These are phyloP conservation scores for Platyscapa corneri DNA, from an alignment of 1,140 invertebrate genomes.

Conservation along the genomic window DNA sequence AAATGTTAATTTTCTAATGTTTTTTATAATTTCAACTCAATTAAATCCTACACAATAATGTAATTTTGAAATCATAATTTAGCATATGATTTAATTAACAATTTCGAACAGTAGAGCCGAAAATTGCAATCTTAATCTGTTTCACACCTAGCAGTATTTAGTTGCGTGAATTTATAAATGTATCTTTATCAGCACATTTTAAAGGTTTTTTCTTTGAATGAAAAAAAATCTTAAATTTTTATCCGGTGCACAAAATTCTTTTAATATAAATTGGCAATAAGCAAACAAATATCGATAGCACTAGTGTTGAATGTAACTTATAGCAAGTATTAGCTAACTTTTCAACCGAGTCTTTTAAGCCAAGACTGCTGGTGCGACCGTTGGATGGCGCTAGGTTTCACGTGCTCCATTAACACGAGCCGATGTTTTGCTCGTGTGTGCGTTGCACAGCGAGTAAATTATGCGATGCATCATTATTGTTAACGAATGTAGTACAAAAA, in stretches of 20 bases:
- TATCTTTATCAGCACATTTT: neutral
- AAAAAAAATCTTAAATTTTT: neutral
- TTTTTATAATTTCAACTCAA: neutral
- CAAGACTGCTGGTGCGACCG: neutral
- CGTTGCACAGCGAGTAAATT: neutral
- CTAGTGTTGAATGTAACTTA: neutral
- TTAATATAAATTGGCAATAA: neutral
- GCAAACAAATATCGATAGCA: neutral
- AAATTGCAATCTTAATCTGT: neutral
- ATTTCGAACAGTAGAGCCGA: neutral
- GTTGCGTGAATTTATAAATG: neutral
- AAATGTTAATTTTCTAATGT: neutral
- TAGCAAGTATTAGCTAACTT: neutral
- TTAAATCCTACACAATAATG: neutral
- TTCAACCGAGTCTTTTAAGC: neutral
- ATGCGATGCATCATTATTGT: neutral
- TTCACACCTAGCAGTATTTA: neutral
- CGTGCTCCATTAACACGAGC: neutral
- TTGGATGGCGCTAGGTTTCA: neutral
- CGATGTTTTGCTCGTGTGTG: neutral
- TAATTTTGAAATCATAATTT: neutral
- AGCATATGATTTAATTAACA: too few relatives aligned
- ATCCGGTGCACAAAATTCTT: neutral
- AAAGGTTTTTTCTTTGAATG: neutral
- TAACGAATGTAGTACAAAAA: neutral